These are phyloP conservation scores for Hyaena hyaena DNA, from an alignment of 2,113 vertebrate genomes.

Conservation along the genomic window DNA sequence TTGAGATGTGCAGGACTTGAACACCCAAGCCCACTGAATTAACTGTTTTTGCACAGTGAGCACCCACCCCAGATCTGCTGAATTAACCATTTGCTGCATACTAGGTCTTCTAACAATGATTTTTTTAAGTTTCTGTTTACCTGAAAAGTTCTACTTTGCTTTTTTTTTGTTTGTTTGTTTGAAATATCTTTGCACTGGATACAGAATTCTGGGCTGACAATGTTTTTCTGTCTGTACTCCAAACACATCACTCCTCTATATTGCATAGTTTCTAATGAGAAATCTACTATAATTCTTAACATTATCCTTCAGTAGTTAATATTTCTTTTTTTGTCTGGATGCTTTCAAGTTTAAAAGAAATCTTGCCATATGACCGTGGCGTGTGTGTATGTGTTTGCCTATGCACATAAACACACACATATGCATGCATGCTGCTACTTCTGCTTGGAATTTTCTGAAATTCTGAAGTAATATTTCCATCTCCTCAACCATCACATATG, in stretches of 20 bases:
- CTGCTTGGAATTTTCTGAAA: background rate
- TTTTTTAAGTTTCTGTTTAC: background rate
- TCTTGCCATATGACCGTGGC: background rate
- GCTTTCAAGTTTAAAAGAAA: background rate
- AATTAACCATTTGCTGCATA: background rate
- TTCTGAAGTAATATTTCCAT: background rate
- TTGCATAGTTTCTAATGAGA: background rate
- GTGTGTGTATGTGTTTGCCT: fast-evolving
- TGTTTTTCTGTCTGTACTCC: background rate
- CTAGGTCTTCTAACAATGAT: background rate
- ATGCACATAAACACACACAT: fast-evolving
- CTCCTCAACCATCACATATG: background rate
- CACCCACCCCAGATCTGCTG: background rate
- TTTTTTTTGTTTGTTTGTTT: background rate
- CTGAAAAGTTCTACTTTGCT: background rate
- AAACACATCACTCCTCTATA: background rate
- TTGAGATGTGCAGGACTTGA: background rate
- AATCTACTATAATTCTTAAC: background rate
- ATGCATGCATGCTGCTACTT: background rate
- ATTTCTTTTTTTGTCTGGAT: background rate
- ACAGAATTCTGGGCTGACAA: background rate
- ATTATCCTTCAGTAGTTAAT: background rate
- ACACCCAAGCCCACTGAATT: background rate
- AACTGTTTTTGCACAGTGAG: background rate
- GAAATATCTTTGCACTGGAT: background rate